Conservation (phyloP, 1,140 invertebrate species). For the Anoplolepis gracilipes region DNA sequence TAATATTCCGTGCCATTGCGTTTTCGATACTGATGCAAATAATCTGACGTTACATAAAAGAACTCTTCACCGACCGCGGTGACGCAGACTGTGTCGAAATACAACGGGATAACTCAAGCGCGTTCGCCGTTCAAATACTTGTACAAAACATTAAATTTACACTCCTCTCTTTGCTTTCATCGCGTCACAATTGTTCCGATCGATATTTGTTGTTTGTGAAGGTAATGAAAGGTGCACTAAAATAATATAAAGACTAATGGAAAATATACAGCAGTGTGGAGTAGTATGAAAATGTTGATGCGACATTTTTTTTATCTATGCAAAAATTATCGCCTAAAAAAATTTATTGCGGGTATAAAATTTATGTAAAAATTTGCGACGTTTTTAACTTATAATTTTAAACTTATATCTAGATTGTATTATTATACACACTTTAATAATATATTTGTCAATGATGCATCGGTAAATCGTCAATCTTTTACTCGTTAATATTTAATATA, state of each 20-base stretch:
- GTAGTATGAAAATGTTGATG: not conserved
- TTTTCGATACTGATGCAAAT: constrained; percentile 36
- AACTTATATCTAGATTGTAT: not conserved
- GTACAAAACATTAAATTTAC: not conserved
- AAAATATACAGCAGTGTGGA: not conserved
- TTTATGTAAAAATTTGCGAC: not conserved
- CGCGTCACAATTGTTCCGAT: not conserved
- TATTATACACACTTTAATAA: not conserved
- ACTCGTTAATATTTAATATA: not conserved
- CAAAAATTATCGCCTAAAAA: not conserved
- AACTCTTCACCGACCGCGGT: not conserved
- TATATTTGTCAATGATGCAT: not conserved
- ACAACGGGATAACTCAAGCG: not conserved
- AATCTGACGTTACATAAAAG: constrained; percentile 44
- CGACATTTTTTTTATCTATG: not conserved
- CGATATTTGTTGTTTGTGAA: constrained; percentile 6
- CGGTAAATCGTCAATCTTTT: not conserved
- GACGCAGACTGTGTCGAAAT: not conserved
- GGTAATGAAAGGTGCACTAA: constrained; percentile 13
- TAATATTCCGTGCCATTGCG: constrained; percentile 9
- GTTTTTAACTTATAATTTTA: not conserved
- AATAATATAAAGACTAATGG: not conserved
- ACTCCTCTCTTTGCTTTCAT: not conserved
- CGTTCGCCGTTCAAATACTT: not conserved
- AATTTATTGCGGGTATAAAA: not conserved